A percentile compares a stretch with the other conserved stretches of the same genome.
phyloP scores from a whole-genome alignment of 2,113 vertebrate species.

The Thermophis baileyi region DNA sequence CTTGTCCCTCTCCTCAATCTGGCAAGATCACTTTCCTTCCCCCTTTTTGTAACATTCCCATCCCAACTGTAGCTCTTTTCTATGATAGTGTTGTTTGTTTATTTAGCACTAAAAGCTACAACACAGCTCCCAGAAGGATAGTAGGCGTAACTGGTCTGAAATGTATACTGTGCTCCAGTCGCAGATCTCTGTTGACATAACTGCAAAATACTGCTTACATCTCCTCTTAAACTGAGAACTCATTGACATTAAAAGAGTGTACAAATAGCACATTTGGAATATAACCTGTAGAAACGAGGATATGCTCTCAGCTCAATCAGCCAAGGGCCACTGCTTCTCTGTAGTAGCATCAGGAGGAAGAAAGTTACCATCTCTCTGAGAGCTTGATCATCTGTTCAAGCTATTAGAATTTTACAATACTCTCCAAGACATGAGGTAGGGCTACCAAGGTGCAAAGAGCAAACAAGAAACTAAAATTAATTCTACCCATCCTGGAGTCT shows the following conservation, averaged over 20 bases:
- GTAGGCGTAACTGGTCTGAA: neutral
- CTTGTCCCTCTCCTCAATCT: neutral
- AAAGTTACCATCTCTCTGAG: neutral
- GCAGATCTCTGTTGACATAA: neutral
- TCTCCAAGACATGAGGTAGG: conserved; percentile 59
- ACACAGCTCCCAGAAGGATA: neutral
- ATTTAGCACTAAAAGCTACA: neutral
- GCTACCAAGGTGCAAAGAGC: conserved; percentile 43
- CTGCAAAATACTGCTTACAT: neutral
- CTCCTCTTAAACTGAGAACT: neutral
- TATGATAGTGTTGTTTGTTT: too few relatives aligned
- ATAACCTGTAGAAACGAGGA: neutral
- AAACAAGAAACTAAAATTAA: conserved; percentile 43
- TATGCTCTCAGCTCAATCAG: neutral
- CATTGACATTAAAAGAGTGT: neutral
- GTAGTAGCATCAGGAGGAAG: neutral
- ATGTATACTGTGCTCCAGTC: neutral
- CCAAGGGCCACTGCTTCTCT: neutral
- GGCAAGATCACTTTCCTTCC: neutral
- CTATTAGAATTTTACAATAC: conserved; percentile 26
- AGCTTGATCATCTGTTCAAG: conserved; percentile 39
- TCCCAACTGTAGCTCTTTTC: too few relatives aligned
- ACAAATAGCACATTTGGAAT: neutral
- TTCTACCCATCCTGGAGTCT: conserved; percentile 30
- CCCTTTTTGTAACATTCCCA: neutral